phyloP scores from a whole-genome alignment of 2,797 vertebrate genomes.

The Bradypus variegatus region DNA sequence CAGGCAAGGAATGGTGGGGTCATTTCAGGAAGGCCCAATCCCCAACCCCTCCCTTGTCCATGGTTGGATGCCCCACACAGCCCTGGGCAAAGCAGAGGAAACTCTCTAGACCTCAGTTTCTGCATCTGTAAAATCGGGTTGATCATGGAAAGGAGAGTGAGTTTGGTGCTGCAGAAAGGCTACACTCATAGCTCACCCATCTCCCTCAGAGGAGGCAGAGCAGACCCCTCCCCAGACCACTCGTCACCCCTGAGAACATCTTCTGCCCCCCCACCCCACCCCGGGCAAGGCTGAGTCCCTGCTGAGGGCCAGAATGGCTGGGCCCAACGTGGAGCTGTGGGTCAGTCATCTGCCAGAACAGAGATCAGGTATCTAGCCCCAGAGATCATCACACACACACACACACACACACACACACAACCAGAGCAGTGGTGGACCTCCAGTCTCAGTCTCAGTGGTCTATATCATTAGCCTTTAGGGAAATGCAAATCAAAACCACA shows the following conservation, averaged over 20 bases:
- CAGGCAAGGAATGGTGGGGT: no score
- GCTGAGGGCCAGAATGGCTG: neutral
- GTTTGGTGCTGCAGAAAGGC: neutral
- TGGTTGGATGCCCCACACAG: no score
- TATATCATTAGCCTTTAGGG: no score
- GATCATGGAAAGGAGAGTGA: neutral
- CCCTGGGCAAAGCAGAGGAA: neutral
- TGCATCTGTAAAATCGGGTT: neutral
- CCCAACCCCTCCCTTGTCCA: neutral
- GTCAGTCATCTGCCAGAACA: neutral
- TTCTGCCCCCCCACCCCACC: no score
- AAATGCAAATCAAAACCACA: no score
- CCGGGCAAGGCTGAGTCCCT: neutral
- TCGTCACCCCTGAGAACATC: accelerated
- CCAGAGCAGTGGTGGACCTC: neutral
- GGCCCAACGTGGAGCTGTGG: neutral
- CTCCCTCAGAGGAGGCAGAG: neutral
- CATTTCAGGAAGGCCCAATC: no score
- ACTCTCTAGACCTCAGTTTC: neutral
- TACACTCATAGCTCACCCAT: neutral
- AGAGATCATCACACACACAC: no score
- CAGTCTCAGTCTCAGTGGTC: no score
- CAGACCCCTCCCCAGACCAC: no score
- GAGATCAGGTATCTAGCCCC: neutral
- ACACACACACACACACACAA: neutral